Evolutionary conservation across 2,888 invertebrate genomes (phyloP), one percentile per base, ranked within the genome.

Genomic region (Leptura quadrifasciata): DNA sequence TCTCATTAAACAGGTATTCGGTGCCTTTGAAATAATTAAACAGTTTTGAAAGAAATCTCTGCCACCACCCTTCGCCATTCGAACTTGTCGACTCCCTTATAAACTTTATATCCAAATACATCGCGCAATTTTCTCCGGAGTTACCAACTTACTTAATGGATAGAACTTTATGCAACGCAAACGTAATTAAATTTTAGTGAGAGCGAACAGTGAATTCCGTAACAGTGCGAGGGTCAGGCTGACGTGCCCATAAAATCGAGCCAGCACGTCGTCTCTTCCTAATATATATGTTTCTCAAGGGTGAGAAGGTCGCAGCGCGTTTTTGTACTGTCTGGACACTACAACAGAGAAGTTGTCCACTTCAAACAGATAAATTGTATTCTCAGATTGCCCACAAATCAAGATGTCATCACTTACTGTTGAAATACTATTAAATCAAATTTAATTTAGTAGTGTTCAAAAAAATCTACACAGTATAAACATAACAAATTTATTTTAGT

Each of bases 101-200:
- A 77, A 72, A 77, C 71, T 64, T 77, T 72, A 35, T 67, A 72
- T 68, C 67, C 70, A 65, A 71, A 71, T 68, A 57, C 67, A 63
- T 67, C 68, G 31, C 65, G 9, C 67, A 18, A 58, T 58, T 73
- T 67, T 68, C 65, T n/a, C 39, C 57, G 60, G 65, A 73, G 70
- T 72, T 75, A 74, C 63, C 72, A 77, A 75, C 72, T 76, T 71
- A 76, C 77, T 76, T 67, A 75, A 74, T 74, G 75, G 71, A 54
- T 65, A 39, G 60, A 76, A 81, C 74, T 81, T 81, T 75, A 77
- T 77, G 81, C 79, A 76, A 76, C 72, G 70, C 68, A 73, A 58
- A 68, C 76, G 76, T 82, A 79, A 82, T 80, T 79, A 82, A 80
- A 82, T 82, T 79, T 77, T 74, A 72, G 72, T 74, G 73, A 57